A percentile compares a stretch with the other conserved stretches of the same genome.
phyloP scores from a whole-genome alignment of 1,140 invertebrate species.

The Solenopsis fugax region DNA sequence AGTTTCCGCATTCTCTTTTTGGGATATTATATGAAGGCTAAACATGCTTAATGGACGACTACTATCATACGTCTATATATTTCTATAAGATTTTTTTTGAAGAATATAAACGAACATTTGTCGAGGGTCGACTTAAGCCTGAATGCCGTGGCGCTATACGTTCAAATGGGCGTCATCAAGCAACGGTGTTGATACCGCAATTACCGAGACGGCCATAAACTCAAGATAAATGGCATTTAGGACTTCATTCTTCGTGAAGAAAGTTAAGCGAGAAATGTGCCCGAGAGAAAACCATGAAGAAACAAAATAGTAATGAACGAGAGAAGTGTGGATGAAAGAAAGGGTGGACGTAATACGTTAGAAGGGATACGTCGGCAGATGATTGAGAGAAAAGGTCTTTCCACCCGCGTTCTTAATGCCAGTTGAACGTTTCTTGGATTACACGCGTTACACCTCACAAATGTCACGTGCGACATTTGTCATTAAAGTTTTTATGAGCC shows the following conservation, averaged over 20 bases:
- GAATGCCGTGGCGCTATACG: conserved; percentile 30
- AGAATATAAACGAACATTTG: conserved; percentile 26
- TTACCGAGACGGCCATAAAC: conserved; percentile 76
- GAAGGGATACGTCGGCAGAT: conserved; percentile 57
- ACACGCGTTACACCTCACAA: background rate
- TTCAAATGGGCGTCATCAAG: conserved; percentile 74
- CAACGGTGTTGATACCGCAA: conserved; percentile 75
- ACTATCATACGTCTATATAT: background rate
- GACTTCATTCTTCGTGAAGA: conserved; percentile 62
- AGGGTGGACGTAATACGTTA: conserved; percentile 70
- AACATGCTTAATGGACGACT: background rate
- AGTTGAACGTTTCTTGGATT: conserved; percentile 11
- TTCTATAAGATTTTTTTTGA: background rate
- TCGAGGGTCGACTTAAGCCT: conserved; percentile 45
- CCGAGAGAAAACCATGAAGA: conserved; percentile 46
- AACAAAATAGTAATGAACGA: conserved; percentile 57
- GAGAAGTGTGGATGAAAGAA: conserved; percentile 50
- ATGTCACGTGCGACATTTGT: conserved; percentile 13
- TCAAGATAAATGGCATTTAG: conserved; percentile 77
- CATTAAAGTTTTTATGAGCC: conserved; percentile 85
- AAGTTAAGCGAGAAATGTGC: conserved; percentile 35
- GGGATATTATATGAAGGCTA: background rate
- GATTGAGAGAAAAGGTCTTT: conserved; percentile 43
- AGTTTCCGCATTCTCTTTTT: background rate
- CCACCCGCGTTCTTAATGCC: background rate